phyloP scores from a whole-genome alignment of 2,797 vertebrate species.

The Tiaroga cobitis region DNA sequence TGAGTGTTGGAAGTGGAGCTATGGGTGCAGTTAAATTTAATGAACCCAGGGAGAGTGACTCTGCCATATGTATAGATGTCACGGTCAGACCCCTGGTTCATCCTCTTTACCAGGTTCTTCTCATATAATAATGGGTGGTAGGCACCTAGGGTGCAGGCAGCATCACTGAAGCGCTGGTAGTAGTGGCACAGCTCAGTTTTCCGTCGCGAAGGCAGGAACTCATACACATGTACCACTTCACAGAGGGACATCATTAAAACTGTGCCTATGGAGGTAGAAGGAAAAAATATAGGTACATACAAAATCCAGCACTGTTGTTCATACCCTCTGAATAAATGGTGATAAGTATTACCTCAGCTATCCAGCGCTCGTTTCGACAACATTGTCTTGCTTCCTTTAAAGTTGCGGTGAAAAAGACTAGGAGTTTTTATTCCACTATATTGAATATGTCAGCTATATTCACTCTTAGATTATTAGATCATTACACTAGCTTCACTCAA shows the following conservation, averaged over 20 bases:
- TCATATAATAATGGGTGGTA: conserved; percentile 85
- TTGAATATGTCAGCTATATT: no score
- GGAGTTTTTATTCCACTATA: no score
- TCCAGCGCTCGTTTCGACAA: no score
- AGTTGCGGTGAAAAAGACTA: no score
- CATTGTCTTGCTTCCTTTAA: no score
- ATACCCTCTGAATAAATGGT: no score
- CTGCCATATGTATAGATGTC: conserved; percentile 77
- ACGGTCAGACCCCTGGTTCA: conserved; percentile 76
- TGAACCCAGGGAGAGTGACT: conserved; percentile 78
- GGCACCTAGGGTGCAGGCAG: conserved; percentile 82
- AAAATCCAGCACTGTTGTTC: no score
- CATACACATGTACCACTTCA: conserved; percentile 81
- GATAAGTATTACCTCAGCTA: no score
- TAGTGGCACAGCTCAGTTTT: conserved; percentile 83
- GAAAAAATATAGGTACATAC: neutral
- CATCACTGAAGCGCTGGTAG: conserved; percentile 80
- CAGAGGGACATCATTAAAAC: conserved; percentile 85
- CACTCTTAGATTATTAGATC: no score
- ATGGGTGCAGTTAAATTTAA: conserved; percentile 71
- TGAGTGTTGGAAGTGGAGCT: conserved; percentile 19
- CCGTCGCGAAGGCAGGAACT: conserved; percentile 81
- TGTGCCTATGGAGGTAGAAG: conserved; percentile 68
- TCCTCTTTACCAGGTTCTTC: conserved; percentile 84
- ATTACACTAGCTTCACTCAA: no score